Evolutionary conservation across 2,113 vertebrate species (phyloP), one percentile per base, ranked within the genome.

Genomic region (Silurus glanis): DNA sequence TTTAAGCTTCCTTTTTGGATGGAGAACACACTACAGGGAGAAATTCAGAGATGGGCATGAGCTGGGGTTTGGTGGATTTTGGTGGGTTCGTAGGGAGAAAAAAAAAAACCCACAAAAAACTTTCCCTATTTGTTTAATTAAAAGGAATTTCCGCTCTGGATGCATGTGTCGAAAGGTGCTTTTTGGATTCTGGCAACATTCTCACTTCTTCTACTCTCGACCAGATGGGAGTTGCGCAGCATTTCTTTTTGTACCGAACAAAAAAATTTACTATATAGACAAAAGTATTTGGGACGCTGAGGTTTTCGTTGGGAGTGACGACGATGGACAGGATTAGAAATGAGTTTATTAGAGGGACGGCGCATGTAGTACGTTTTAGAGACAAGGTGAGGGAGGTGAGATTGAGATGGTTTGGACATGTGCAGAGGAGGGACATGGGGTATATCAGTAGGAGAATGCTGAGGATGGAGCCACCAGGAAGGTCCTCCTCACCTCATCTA

Each of bases 41-140:
- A 94, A 92, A 92, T 93, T 91, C 87, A 90, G 90, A 88, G 88
- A 90, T 92, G 92, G 92, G 91, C 89, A 84, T 87, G 88, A 91
- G 89, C 86, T 85, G 4, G 58, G 28, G 82, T 87, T 90, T 93
- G 92, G 1, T 79, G 87, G 87, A 91, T 88, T 89, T 94, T 94
- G 92, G 3, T 88, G 93, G 93, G 92, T 93, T 91, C 92, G 91
- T 90, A 90, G 91, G 86, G 85, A 80, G 82, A 81, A 61, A 59
- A 90, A 93, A 94, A 92, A 94, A n/a, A n/a, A n/a, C n/a, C n/a
- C n/a, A n/a, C n/a, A n/a, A n/a, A n/a, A n/a, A n/a, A 93, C 92
- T 94, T 95, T 92, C 94, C 92, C 83, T 90, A 92, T 92, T 93
- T 95, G 95, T 95, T 94, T 94, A 94, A 94, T 94, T 94, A 92